These are phyloP conservation scores for Penaeus monodon DNA, from an alignment of 2,888 invertebrate species.

Conservation along the genomic window DNA sequence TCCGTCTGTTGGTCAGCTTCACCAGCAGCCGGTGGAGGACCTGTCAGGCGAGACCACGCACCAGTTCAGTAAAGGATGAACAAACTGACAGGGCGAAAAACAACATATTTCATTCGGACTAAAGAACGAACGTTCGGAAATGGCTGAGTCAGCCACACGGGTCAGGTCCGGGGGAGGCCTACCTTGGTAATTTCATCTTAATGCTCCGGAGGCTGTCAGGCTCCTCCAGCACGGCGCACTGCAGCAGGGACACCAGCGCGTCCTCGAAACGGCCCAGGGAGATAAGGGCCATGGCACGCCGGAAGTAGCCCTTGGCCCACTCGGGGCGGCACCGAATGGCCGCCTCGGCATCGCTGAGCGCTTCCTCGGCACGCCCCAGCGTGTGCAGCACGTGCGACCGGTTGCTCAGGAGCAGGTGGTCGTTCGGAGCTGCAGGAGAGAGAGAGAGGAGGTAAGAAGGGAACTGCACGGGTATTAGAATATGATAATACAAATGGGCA, in stretches of 20 bases:
- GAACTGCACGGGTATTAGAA: no score
- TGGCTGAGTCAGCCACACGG: no score
- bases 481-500: no score
- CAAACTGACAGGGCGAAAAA: neutral
- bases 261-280: constrained; percentile 75
- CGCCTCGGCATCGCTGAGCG: constrained; percentile 78
- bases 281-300: constrained; percentile 74
- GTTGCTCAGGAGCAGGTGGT: constrained; percentile 77
- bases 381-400: constrained; percentile 77
- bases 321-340: constrained; percentile 76
- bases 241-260: constrained; percentile 74
- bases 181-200: constrained; percentile 53
- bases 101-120: neutral
- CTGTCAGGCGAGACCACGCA: constrained; percentile 65
- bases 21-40: constrained; percentile 69
- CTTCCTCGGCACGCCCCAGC: constrained; percentile 76
- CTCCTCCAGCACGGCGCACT: constrained; percentile 75
- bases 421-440: constrained; percentile 74
- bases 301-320: constrained; percentile 79
- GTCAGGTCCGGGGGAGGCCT: neutral
- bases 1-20: constrained; percentile 65
- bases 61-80: no score
- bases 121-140: neutral
- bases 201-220: constrained; percentile 39
- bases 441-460: constrained; percentile 67